Evolutionary conservation across 2,113 vertebrate species (phyloP), one percentile per base, ranked within the genome.

Genomic region (Dipodomys ordii): DNA sequence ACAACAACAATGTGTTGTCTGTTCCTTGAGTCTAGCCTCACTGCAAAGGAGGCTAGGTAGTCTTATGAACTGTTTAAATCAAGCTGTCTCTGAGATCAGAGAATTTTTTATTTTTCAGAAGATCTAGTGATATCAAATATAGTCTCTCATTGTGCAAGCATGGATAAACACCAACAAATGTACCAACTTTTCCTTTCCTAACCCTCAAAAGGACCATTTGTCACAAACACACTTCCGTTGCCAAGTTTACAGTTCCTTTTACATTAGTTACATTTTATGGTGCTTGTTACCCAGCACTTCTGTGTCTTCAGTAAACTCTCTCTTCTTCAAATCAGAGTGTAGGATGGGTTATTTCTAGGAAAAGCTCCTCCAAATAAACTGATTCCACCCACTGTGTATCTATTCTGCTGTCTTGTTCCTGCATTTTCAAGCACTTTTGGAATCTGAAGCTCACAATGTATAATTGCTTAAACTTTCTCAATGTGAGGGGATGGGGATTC

Each of bases 271-370:
- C 60, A 95, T 93, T 96, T 90, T 84, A 67, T 80, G 35, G 60
- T 69, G 35, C 90, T 94, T 95, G 84, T 94, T 96, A 95, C 78
- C 57, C 20, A 3, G 90, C 85, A 94, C 94, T 92, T 95, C 92
- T 92, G 74, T 92, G 65, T 94, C 92, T 92, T 93, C 88, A 96
- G 95, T 93, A 96, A 97, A 97, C 93, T 94, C 93, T 79, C 93
- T 94, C 74, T 95, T 92, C 88, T 95, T 90, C 90, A 97, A 94
- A 97, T 93, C 88, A 86, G 81, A 87, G 94, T 97, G 96, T 96
- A 90, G 85, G 96, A 95, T 90, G 95, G 88, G 71, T 95, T 96
- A 96, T 96, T 97, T 96, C 95, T 87, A 97, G 97, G 94, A 94
- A 97, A 97, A 95, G 71, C 74, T 94, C 80, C 74, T 96, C 67